A percentile compares a stretch with the other conserved stretches of the same genome.
Conservation (phyloP, 2,797 vertebrate species). For the Dendrocincla fuliginosa region DNA sequence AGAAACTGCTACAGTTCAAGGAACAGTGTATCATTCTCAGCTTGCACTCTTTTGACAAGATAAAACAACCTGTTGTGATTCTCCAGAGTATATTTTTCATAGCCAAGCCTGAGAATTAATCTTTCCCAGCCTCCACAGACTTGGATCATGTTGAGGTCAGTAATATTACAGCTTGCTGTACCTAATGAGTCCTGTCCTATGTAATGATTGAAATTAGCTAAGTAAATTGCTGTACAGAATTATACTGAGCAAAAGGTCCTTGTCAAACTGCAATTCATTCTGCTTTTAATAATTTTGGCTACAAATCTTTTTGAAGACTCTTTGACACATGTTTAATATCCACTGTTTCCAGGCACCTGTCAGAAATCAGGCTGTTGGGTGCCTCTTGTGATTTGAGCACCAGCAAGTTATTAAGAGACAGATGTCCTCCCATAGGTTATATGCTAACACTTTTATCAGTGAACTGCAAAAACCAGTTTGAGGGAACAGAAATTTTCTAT, state of each 20-base stretch:
- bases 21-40: background rate
- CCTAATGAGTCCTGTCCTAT: conserved; percentile 13
- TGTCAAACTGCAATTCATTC: background rate
- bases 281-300: background rate
- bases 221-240: background rate
- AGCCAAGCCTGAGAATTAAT: background rate
- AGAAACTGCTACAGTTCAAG: conserved; percentile 49
- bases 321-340: background rate
- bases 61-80: background rate
- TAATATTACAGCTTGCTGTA: background rate
- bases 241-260: background rate
- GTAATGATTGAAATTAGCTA: conserved; percentile 25
- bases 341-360: accelerated
- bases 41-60: background rate
- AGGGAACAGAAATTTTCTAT: background rate
- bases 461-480: background rate
- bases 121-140: background rate
- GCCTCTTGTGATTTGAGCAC: background rate
- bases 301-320: background rate
- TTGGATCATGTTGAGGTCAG: background rate
- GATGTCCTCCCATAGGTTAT: background rate
- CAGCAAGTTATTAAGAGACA: background rate
- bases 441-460: background rate
- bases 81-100: background rate
- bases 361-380: background rate